A percentile compares a stretch with the other conserved stretches of the same genome.
phyloP scores from a whole-genome alignment of 2,797 vertebrate genomes.

The Varecia variegata region DNA sequence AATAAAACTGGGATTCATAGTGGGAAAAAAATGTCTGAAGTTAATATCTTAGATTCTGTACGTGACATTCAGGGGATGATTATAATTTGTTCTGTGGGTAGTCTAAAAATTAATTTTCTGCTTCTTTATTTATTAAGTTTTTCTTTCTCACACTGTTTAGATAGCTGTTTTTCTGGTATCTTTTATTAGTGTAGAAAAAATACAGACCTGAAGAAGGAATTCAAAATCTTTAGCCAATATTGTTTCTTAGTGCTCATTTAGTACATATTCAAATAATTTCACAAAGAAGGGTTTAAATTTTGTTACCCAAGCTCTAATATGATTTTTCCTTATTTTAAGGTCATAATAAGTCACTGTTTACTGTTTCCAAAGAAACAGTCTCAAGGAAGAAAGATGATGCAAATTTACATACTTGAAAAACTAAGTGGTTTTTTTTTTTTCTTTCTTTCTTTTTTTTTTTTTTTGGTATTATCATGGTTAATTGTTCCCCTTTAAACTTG shows the following conservation, averaged over 20 bases:
- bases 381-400: not conserved
- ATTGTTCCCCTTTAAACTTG: not conserved
- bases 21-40: constrained; percentile 19
- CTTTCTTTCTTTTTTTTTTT: not conserved
- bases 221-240: not conserved
- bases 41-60: constrained; percentile 46
- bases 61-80: constrained; percentile 53
- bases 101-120: constrained; percentile 71
- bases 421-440: not conserved
- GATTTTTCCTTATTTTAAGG: not conserved
- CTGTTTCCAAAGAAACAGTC: not conserved
- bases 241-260: not conserved
- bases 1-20: constrained; percentile 69
- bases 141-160: constrained; percentile 45
- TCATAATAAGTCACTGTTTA: not conserved
- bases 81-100: constrained; percentile 59
- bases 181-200: constrained; percentile 37
- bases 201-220: not conserved
- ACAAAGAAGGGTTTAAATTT: not conserved
- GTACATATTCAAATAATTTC: not conserved
- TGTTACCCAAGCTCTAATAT: not conserved
- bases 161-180: not conserved
- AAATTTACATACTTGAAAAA: not conserved
- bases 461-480: not conserved
- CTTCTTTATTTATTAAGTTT: constrained; percentile 63